Evolutionary conservation across 2,888 invertebrate genomes (phyloP), one percentile per base, ranked within the genome.

Genomic region (Eupithecia insigniata): DNA sequence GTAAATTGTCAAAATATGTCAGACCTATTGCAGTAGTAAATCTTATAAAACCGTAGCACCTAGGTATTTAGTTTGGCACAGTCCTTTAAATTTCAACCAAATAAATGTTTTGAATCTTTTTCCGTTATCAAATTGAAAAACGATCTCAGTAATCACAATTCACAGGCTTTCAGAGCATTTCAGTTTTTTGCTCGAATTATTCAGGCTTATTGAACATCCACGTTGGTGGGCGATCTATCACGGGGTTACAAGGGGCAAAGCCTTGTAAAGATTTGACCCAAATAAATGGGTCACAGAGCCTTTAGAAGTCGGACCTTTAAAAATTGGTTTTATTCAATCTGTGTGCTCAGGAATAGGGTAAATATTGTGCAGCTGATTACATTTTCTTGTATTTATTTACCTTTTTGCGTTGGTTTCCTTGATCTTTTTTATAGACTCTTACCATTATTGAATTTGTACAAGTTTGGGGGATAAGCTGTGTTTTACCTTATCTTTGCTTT

Each of bases 191-290:
- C 83, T 81, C 84, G 87, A 90, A 89, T 90, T 90, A 89, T 90
- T 88, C 88, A 89, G 83, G 88, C 87, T 89, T 90, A 89, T 90
- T 89, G 89, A 88, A 85, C 88, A 85, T 87, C 84, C 84, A 87
- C 82, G 85, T 87, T 82, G 83, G 86, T 82, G 79, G 83, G 85
- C 85, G 86, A 90, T 91, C 89, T 90, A 90, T 90, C 89, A 90
- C 85, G 74, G 76, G 82, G 85, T 87, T 87, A 86, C 84, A 84
- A 82, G 84, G 78, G 84, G 82, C 79, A 82, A 84, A 81, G 69
- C 83, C 86, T 82, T 82, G 83, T 84, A 85, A 86, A 86, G 87
- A 85, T 85, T 82, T 81, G 85, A 84, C 86, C 85, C 85, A 81
- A 79, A 83, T 87, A 88, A 88, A 84, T 87, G 86, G 87, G 86